Conservation (phyloP, 2,888 invertebrate genomes). For the Ormyrus nitidulus region DNA sequence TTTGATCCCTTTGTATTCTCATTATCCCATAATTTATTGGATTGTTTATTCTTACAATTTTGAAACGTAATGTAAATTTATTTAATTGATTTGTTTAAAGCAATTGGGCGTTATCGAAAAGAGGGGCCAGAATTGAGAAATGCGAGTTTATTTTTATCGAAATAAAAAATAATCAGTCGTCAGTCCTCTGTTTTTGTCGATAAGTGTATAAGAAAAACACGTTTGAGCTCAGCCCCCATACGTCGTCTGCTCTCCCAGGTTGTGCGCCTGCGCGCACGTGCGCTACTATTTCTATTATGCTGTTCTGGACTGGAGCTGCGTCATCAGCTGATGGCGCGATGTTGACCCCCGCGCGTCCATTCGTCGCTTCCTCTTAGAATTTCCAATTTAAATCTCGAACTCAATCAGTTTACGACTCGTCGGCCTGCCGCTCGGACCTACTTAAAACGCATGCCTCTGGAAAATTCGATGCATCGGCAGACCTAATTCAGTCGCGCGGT, state of each 20-base stretch:
- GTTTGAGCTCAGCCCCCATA: neutral
- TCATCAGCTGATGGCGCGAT: conserved; percentile 54
- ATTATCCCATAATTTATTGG: too few species aligned
- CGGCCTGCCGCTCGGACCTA: neutral
- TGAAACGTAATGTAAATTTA: too few species aligned
- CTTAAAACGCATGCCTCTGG: too few species aligned
- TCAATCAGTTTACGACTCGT: neutral
- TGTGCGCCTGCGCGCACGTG: conserved; percentile 28
- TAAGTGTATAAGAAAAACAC: conserved; percentile 1
- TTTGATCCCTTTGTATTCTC: too few species aligned
- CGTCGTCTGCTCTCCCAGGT: conserved; percentile 46
- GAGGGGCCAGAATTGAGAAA: too few species aligned
- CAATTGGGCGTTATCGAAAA: too few species aligned
- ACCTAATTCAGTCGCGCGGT: too few species aligned
- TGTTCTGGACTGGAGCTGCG: conserved; percentile 14
- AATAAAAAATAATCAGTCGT: neutral
- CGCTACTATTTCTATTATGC: neutral
- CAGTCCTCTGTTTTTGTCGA: neutral
- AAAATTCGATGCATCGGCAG: too few species aligned
- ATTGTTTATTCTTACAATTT: too few species aligned
- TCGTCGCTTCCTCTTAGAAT: conserved; percentile 8
- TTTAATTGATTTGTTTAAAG: neutral
- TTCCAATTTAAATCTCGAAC: conserved; percentile 22
- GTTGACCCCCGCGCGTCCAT: conserved; percentile 18
- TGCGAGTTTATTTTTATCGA: too few species aligned